Percentiles rank a stretch among this genome's conserved stretches.
Evolutionary conservation across 2,888 invertebrate genomes (phyloP).

Genomic region (Julus scandinavius): DNA sequence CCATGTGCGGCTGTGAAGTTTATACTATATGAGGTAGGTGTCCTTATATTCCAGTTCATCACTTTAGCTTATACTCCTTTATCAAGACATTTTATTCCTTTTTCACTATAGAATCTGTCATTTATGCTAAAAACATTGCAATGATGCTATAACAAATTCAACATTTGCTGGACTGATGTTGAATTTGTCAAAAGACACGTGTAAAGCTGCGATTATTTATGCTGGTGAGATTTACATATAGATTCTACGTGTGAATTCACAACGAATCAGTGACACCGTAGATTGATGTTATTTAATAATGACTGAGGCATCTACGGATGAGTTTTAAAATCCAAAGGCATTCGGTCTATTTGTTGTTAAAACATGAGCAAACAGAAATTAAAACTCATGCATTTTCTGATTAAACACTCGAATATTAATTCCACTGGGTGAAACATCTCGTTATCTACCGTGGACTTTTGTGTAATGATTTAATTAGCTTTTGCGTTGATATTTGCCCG

Average conservation of each 20-base stretch:
- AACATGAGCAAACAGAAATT: background rate
- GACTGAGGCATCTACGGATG: background rate
- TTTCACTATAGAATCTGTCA: no score
- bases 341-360: background rate
- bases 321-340: background rate
- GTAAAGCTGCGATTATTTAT: no score
- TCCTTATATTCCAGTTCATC: no score
- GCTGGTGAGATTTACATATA: no score
- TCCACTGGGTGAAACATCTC: slow-evolving; percentile 31
- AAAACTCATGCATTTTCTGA: background rate
- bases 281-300: background rate
- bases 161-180: no score
- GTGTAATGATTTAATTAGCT: slow-evolving; percentile 4
- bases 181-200: no score
- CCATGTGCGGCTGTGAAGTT: no score
- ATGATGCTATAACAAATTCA: no score
- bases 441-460: slow-evolving; percentile 14
- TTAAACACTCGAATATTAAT: slow-evolving; percentile 10
- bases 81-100: no score
- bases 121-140: no score
- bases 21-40: no score
- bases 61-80: no score
- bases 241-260: background rate
- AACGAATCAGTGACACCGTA: background rate
- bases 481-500: background rate